Evolutionary conservation across 1,140 invertebrate species (phyloP), one percentile per base, ranked within the genome.

Genomic region (Octopus sinensis): DNA sequence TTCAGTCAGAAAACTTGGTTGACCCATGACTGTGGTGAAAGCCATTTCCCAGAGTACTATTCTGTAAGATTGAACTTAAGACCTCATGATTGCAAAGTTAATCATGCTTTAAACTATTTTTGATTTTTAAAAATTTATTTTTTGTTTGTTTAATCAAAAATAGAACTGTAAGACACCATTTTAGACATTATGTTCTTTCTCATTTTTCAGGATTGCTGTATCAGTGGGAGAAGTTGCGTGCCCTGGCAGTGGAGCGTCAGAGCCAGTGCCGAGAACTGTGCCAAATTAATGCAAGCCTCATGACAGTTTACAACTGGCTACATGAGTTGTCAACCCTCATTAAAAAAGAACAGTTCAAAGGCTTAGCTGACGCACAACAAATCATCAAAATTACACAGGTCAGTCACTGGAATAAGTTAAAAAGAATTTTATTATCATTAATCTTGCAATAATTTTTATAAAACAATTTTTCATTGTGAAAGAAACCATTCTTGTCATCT

Each of bases 191-290:
- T n/a, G 56, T 84, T 79, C 9, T 78, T 81, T 76, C 82, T 84
- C 82, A 81, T 82, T 84, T 90, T 92, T 53, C 86, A 94, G 93
- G 91, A 84, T 88, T 93, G 79, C 91, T 93, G 76, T 91, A 92
- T 82, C 90, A 91, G 87, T 93, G 93, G 93, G 92, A 93, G 85
- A 88, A 88, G 51, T 86, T 94, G 79, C 91, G 92, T 71, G 87
- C 90, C 12, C 88, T 91, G 82, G 91, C 92, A 0, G 91, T 92
- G 53, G 92, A 93, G 80, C 88, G 91, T 6, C 92, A 92, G 85
- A 90, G 87, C 83, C 86, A 88, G 84, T 83, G 85, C 5, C 83
- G 84, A 52, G 80, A 84, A 79, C 89, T 92, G 53, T 88, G 86
- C 77, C 85, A 87, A 53, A 89, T 93, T 83, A 91, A 92, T 84